These are phyloP conservation scores for Taxidea taxus DNA, from an alignment of 2,113 vertebrate genomes.

Conservation along the genomic window DNA sequence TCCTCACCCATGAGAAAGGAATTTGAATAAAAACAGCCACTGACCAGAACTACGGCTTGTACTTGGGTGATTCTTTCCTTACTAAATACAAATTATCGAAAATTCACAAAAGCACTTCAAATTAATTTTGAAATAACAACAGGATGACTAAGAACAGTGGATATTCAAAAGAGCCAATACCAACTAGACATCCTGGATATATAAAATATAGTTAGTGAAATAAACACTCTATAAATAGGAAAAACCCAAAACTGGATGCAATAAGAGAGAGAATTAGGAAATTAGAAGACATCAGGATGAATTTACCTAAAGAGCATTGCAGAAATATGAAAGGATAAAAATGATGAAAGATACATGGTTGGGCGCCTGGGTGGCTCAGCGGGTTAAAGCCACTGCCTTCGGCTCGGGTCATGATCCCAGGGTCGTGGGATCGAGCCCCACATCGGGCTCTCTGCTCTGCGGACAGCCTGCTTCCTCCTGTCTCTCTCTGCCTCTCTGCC, in stretches of 20 bases:
- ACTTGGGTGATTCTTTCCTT: not conserved
- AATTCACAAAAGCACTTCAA: not conserved
- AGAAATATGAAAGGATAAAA: not conserved
- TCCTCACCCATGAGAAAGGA: not conserved
- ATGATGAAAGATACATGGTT: not conserved
- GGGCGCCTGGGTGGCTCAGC: too few relatives aligned
- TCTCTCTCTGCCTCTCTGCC: too few relatives aligned
- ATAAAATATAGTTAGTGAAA: not conserved
- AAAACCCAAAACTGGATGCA: not conserved
- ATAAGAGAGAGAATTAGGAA: not conserved
- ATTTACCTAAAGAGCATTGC: not conserved
- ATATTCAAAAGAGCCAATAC: not conserved
- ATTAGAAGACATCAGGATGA: not conserved
- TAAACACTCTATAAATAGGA: not conserved
- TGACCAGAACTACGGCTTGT: not conserved
- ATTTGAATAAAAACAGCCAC: not conserved
- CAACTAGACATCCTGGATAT: not conserved
- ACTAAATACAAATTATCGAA: not conserved
- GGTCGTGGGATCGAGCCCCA: too few relatives aligned
- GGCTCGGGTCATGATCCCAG: too few relatives aligned
- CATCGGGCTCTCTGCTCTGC: too few relatives aligned
- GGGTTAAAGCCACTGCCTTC: too few relatives aligned
- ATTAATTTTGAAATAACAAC: slow-evolving; percentile 33
- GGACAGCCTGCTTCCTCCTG: too few relatives aligned
- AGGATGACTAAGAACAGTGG: not conserved